Conservation (phyloP, 2,888 invertebrate genomes). For the Hirtodrosophila trivittata region DNA sequence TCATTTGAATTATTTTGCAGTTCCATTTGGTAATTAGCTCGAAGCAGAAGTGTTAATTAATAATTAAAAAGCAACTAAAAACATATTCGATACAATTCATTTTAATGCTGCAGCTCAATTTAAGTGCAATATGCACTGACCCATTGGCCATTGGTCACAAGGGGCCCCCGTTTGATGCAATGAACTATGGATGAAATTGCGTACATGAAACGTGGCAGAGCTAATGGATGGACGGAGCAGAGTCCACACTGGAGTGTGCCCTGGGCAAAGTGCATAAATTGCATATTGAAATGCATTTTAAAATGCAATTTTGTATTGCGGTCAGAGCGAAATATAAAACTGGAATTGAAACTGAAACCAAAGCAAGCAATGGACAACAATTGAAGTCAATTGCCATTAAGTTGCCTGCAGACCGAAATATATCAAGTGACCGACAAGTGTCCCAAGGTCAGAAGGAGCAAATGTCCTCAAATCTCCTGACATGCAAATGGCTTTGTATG, state of each 20-base stretch:
- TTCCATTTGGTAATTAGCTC: slow-evolving; percentile 7
- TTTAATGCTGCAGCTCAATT: slow-evolving; percentile 38
- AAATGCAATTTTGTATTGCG: slow-evolving; percentile 64
- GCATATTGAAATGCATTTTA: slow-evolving; percentile 50
- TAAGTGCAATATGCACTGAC: slow-evolving; percentile 32
- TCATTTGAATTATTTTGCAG: too few relatives aligned
- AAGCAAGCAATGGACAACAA: slow-evolving; percentile 36
- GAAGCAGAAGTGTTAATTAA: slow-evolving; percentile 24
- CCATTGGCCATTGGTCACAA: slow-evolving; percentile 28
- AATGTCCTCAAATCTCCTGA: slow-evolving; percentile 5
- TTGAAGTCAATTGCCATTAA: slow-evolving; percentile 34
- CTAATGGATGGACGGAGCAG: slow-evolving; percentile 21
- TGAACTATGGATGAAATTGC: slow-evolving; percentile 1
- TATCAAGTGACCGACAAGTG: slow-evolving; percentile 27
- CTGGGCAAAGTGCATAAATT: slow-evolving; percentile 45
- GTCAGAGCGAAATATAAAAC: slow-evolving; percentile 24
- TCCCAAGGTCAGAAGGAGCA: slow-evolving; percentile 31
- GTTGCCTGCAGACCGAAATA: slow-evolving; percentile 23
- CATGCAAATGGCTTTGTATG: slow-evolving; percentile 27
- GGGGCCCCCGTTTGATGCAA: slow-evolving; percentile 17
- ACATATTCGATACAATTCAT: slow-evolving; percentile 45
- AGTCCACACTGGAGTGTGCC: too few relatives aligned
- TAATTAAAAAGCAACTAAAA: slow-evolving; percentile 39
- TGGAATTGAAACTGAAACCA: slow-evolving; percentile 12
- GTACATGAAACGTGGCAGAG: slow-evolving; percentile 18